A percentile compares a stretch with the other conserved stretches of the same genome.
These are phyloP conservation scores for Eueides isabella DNA, from an alignment of 1,140 invertebrate species.

Conservation along the genomic window DNA sequence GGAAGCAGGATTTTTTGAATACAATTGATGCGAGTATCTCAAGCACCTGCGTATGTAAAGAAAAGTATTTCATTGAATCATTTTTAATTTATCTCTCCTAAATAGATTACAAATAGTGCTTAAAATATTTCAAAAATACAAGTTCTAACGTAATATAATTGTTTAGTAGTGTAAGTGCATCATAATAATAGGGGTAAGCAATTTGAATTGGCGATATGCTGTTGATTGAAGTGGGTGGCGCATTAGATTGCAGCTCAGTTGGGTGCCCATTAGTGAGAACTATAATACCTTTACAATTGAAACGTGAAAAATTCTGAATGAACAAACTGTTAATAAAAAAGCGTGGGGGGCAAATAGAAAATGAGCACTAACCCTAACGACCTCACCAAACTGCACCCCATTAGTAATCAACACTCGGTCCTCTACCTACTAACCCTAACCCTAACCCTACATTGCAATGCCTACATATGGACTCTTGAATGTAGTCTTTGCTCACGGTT, in stretches of 20 bases:
- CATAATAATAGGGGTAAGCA: not conserved
- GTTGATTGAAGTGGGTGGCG: slow-evolving; percentile 39
- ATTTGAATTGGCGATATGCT: slow-evolving; percentile 31
- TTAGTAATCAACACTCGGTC: not conserved
- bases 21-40: not conserved
- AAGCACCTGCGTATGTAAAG: not conserved
- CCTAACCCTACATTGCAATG: slow-evolving; percentile 5
- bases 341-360: slow-evolving; percentile 2
- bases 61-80: not conserved
- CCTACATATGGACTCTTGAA: slow-evolving; percentile 20
- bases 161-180: not conserved
- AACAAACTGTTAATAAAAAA: not conserved
- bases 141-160: not conserved
- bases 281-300: slow-evolving; percentile 23
- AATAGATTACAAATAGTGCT: too few species aligned
- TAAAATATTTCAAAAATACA: not conserved
- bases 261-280: slow-evolving; percentile 42
- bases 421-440: not conserved
- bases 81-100: not conserved
- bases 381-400: not conserved
- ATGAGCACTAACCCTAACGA: not conserved
- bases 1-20: slow-evolving; percentile 13
- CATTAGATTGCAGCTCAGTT: slow-evolving; percentile 28
- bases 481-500: slow-evolving; percentile 43
- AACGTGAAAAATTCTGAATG: not conserved